Conservation (phyloP, 1,140 invertebrate genomes). For the Andrena cerasifolii region DNA sequence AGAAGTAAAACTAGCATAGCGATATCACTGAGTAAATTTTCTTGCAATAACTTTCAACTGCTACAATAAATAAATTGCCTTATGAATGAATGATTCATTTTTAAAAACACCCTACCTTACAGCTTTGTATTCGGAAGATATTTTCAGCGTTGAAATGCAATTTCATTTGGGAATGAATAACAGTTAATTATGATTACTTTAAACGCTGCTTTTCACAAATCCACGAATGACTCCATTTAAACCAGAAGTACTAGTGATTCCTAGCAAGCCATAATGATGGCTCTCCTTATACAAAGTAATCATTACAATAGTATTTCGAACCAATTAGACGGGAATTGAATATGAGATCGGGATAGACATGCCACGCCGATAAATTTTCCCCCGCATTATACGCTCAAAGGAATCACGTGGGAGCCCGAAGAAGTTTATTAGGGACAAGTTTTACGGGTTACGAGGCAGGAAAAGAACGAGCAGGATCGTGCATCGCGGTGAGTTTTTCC, state of each 20-base stretch:
- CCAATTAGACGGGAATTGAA: background rate
- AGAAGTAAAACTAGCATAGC: too few species aligned
- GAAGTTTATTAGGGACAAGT: background rate
- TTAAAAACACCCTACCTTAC: too few species aligned
- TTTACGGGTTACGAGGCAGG: background rate
- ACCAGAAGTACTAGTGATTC: background rate
- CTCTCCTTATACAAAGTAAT: background rate
- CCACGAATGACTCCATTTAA: background rate
- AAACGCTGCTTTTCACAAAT: too few species aligned
- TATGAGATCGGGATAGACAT: background rate
- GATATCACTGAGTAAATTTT: too few species aligned
- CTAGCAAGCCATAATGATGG: background rate
- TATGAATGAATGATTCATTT: too few species aligned
- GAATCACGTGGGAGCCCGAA: slow-evolving; percentile 22
- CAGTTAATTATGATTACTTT: too few species aligned
- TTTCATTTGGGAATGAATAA: too few species aligned
- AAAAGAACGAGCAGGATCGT: slow-evolving; percentile 18
- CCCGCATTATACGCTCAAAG: background rate
- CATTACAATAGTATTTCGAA: background rate
- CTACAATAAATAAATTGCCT: too few species aligned
- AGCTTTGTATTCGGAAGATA: too few species aligned
- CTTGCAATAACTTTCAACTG: too few species aligned
- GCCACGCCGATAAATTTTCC: slow-evolving; percentile 28
- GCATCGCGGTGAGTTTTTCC: slow-evolving; percentile 48
- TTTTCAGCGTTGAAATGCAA: too few species aligned